A percentile compares a stretch with the other conserved stretches of the same genome.
Conservation (phyloP, 2,888 invertebrate genomes). For the Augiades crinisus region DNA sequence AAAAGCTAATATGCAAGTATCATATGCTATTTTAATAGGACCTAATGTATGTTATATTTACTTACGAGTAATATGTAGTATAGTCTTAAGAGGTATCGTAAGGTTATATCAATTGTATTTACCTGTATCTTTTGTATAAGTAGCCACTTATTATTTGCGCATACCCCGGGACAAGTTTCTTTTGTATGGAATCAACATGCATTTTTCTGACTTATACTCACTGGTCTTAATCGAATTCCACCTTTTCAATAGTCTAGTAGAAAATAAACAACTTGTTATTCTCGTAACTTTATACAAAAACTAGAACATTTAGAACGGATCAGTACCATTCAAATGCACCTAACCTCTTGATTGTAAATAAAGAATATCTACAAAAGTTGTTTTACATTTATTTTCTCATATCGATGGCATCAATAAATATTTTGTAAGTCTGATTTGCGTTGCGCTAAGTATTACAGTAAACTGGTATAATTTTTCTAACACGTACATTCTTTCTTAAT, state of each 20-base stretch:
- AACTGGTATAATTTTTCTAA: too few species aligned
- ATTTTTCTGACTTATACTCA: too few species aligned
- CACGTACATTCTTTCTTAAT: too few species aligned
- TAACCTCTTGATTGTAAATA: conserved; percentile 11
- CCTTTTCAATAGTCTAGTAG: neutral
- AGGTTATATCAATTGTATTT: conserved; percentile 12
- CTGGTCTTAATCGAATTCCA: too few species aligned
- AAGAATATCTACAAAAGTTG: conserved; percentile 7
- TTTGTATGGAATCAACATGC: too few species aligned
- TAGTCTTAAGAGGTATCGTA: conserved; percentile 11
- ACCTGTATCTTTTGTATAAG: conserved; percentile 11
- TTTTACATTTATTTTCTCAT: neutral
- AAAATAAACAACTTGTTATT: neutral
- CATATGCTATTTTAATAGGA: conserved; percentile 9
- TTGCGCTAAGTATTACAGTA: too few species aligned
- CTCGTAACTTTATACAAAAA: neutral
- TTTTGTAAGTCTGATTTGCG: too few species aligned
- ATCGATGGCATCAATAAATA: too few species aligned
- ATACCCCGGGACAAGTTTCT: neutral
- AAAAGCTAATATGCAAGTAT: too few species aligned
- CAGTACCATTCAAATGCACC: conserved; percentile 7
- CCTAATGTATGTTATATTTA: conserved; percentile 6
- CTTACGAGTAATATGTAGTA: neutral
- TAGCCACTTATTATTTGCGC: conserved; percentile 12
- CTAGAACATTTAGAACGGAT: conserved; percentile 4